These are phyloP conservation scores for Elachura formosa DNA, from an alignment of 2,113 vertebrate genomes.

Conservation along the genomic window DNA sequence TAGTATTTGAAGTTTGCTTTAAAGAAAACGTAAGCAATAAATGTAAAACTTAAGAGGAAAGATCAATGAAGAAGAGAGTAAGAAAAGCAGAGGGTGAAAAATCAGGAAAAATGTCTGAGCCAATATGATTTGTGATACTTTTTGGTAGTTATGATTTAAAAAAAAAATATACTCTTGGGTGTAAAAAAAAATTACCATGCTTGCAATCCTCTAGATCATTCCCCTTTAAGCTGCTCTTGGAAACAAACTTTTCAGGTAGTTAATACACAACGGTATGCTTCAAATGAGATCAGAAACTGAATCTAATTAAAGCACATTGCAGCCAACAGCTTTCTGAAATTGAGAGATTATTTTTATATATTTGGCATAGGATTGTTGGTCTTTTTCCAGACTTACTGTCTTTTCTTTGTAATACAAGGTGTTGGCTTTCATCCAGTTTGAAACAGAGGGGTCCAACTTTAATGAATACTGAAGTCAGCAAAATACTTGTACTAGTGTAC, in stretches of 20 bases:
- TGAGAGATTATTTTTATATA: constrained; percentile 47
- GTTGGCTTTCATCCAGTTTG: constrained; percentile 21
- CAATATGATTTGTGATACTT: not conserved
- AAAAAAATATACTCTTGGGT: not conserved
- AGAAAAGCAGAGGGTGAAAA: not conserved
- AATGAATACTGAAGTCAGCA: constrained; percentile 45
- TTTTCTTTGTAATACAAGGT: constrained; percentile 34
- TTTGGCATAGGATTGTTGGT: not conserved
- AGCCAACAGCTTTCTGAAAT: constrained; percentile 16
- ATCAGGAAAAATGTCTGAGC: not conserved
- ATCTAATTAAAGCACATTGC: constrained; percentile 25
- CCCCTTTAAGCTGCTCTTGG: not conserved
- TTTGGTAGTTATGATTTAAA: not conserved
- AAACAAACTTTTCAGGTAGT: not conserved
- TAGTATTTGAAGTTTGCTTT: not conserved
- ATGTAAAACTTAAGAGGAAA: not conserved
- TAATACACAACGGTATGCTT: not conserved
- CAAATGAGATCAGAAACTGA: constrained; percentile 40
- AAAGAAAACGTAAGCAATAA: not conserved
- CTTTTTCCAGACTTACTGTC: not conserved
- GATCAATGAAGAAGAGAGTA: not conserved
- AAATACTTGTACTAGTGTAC: constrained; percentile 32
- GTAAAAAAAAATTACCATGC: not conserved
- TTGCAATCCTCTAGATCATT: not conserved
- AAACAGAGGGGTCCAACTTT: constrained; percentile 42